Percentiles rank a stretch among this genome's conserved stretches.
Conservation (phyloP, 2,797 vertebrate genomes). For the Geotria australis region DNA sequence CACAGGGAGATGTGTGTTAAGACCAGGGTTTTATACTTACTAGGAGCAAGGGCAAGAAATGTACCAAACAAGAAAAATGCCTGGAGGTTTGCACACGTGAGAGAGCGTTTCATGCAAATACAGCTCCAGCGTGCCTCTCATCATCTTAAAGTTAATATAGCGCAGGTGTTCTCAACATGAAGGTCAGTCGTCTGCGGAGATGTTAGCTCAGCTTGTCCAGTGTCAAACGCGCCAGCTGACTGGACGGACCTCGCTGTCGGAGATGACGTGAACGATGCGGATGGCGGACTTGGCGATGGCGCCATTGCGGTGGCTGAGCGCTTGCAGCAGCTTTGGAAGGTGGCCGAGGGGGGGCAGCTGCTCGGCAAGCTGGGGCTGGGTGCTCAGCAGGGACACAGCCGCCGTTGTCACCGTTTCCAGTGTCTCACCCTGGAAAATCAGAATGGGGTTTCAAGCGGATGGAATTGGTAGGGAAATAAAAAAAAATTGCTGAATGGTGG, state of each 20-base stretch:
- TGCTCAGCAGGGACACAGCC: constrained; percentile 65
- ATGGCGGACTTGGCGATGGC: constrained; percentile 79
- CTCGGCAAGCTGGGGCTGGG: constrained; percentile 73
- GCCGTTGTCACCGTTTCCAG: constrained; percentile 80
- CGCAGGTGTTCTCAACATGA: too few species aligned
- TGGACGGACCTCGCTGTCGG: constrained; percentile 57
- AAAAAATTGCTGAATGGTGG: too few species aligned
- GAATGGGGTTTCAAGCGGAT: neutral
- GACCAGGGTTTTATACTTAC: neutral
- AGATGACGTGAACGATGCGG: constrained; percentile 57
- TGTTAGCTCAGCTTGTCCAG: too few species aligned
- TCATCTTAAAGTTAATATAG: too few species aligned
- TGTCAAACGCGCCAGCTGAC: too few species aligned
- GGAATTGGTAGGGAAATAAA: neutral
- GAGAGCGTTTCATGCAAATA: too few species aligned
- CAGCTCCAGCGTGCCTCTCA: too few species aligned
- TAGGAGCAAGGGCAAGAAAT: constrained; percentile 1
- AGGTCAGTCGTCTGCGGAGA: too few species aligned
- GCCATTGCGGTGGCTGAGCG: constrained; percentile 79
- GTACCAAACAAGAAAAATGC: neutral
- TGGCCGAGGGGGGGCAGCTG: constrained; percentile 87
- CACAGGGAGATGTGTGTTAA: neutral
- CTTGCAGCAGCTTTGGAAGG: constrained; percentile 58
- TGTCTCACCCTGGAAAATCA: constrained; percentile 39
- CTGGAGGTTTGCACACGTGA: neutral